Evolutionary conservation across 2,797 vertebrate species (phyloP).

Genomic region (Calcarius lapponicus): DNA sequence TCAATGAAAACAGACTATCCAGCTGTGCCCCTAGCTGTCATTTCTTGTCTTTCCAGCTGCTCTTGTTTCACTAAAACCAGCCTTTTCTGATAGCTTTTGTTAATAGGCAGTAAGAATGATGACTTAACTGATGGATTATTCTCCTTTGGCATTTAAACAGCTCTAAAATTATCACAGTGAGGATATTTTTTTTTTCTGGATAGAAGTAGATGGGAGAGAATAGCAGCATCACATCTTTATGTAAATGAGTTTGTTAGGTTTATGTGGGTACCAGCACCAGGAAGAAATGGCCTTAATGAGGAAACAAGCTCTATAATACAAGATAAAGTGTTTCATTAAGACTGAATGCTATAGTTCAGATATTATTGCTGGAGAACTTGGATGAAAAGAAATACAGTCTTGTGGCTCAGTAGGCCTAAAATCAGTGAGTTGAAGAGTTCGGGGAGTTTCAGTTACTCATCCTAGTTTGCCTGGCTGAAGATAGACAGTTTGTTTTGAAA

Average conservation of each 20-base stretch:
- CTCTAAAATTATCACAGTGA: background rate
- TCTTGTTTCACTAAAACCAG: conserved; percentile 43
- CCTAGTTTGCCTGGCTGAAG: background rate
- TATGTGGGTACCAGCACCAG: conserved; percentile 33
- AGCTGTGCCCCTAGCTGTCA: background rate
- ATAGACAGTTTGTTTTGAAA: background rate
- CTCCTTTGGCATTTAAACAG: conserved; percentile 51
- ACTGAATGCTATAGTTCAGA: background rate
- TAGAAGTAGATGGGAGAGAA: conserved; percentile 11
- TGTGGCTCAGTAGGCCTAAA: background rate
- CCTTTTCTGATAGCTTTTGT: conserved; percentile 50
- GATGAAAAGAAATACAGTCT: background rate
- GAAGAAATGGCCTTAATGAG: conserved; percentile 35
- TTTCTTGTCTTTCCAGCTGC: conserved; percentile 57
- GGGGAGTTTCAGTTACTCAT: background rate
- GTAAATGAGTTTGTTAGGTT: conserved; percentile 48
- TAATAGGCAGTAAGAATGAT: conserved; percentile 55
- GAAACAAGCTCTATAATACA: background rate
- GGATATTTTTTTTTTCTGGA: conserved; percentile 45
- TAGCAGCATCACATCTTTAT: conserved; percentile 24
- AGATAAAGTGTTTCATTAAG: conserved; percentile 8
- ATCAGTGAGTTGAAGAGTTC: background rate
- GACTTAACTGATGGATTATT: conserved; percentile 52
- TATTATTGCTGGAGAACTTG: background rate
- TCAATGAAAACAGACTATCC: background rate